Evolutionary conservation across 2,888 invertebrate species (phyloP).

Genomic region (Acronicta leporina): DNA sequence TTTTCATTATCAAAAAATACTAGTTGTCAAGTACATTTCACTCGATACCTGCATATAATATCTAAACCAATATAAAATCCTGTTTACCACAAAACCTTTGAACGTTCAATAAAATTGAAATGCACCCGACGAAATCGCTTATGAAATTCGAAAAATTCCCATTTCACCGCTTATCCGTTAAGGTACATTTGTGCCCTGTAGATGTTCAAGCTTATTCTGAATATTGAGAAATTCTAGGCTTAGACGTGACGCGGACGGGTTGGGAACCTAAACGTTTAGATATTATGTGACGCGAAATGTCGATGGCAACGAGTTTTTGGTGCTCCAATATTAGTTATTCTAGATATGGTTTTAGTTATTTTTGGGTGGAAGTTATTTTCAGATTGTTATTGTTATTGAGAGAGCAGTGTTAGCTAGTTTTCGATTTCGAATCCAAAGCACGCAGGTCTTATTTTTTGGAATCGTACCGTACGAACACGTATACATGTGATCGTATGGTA

Average conservation of each 20-base stretch:
- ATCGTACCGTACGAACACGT: too few species aligned
- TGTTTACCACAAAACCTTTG: constrained; percentile 56
- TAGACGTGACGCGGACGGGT: constrained; percentile 69
- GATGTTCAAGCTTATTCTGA: constrained; percentile 67
- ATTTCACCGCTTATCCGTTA: constrained; percentile 51
- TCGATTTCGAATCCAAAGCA: too few species aligned
- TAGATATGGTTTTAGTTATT: neutral
- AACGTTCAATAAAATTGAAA: constrained; percentile 66
- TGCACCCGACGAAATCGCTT: constrained; percentile 65
- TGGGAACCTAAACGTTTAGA: constrained; percentile 62
- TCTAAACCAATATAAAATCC: constrained; percentile 49
- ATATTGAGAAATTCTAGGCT: constrained; percentile 75
- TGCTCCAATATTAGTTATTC: constrained; percentile 3
- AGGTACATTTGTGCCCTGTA: constrained; percentile 48
- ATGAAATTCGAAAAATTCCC: constrained; percentile 65
- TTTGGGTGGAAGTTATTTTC: neutral
- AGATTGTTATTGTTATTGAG: too few species aligned
- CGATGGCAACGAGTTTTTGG: constrained; percentile 31
- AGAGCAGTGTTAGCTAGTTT: too few species aligned
- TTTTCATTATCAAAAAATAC: too few species aligned
- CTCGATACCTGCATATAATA: neutral
- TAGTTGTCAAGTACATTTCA: too few species aligned
- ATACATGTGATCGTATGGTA: too few species aligned
- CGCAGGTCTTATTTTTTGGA: too few species aligned
- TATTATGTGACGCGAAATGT: constrained; percentile 58